Evolutionary conservation across 1,140 invertebrate genomes (phyloP), one percentile per base, ranked within the genome.

Genomic region (Eueides isabella): DNA sequence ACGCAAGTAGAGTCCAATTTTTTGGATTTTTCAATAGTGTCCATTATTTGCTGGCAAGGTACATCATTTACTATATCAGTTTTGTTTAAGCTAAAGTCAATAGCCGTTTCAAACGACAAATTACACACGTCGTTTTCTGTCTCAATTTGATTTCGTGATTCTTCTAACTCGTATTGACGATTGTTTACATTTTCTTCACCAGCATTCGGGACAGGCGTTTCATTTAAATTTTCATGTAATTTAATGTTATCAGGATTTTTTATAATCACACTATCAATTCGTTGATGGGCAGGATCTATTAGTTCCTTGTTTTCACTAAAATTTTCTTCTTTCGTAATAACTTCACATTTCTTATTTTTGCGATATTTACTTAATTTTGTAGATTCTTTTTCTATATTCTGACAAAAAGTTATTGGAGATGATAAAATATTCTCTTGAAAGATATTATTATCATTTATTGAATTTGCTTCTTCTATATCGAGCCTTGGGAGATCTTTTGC

Each of bases 241-340:
- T 84, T 89, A 12, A 63, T 68, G 77, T 87, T 92, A 62, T 93
- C 91, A 23, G 90, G 90, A 84, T 92, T 93, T 86, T 92, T 92
- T 74, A 92, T 92, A 41, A 93, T 93, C 26, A 93, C 91, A 82
- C 91, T 93, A 66, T 93, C 90, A 80, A 78, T 80, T 73, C 76
- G 71, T 62, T 78, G 75, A 26, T 61, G 63, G 35, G 71, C 67
- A 38, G 77, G 28, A 29, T 80, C 64, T 48, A 23, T 79, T 71
- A 65, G 72, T 79, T 41, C 63, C 31, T 44, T 44, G 23, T 23
- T 26, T 55, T 19, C 7, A 23, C 7, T 61, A 30, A 74, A n/a
- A 61, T 64, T 63, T 66, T 38, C 76, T 72, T 86, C 81, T 69
- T 78, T 80, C 9, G 30, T 6, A 35, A 74, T 77, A 30, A 66